Conservation (phyloP, 1,140 invertebrate genomes). For the Melanaphis sacchari region DNA sequence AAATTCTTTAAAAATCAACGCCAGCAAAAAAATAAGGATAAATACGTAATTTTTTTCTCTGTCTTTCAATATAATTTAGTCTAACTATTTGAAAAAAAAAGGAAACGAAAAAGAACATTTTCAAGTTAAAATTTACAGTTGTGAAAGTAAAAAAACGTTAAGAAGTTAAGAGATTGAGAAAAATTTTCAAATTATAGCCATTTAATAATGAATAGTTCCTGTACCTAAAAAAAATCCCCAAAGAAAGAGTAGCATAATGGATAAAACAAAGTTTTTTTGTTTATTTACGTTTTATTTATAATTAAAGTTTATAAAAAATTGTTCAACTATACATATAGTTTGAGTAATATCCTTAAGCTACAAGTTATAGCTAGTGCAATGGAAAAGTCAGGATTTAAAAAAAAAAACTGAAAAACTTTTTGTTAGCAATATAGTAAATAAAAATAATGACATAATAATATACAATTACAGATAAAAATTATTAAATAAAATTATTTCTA, state of each 20-base stretch:
- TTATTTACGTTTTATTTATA: conserved; percentile 6
- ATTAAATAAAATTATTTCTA: neutral
- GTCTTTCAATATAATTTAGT: neutral
- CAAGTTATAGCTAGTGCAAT: neutral
- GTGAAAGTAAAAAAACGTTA: neutral
- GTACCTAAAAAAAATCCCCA: neutral
- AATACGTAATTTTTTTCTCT: neutral
- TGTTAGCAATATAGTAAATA: neutral
- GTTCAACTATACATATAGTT: neutral
- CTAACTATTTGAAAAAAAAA: neutral
- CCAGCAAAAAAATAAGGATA: neutral
- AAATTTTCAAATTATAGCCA: conserved; percentile 6
- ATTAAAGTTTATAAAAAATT: conserved; percentile 22
- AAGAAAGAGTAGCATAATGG: neutral
- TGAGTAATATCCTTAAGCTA: conserved; percentile 19
- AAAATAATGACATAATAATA: neutral
- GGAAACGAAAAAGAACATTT: neutral
- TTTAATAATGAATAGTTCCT: neutral
- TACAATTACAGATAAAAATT: neutral
- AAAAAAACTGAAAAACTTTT: neutral
- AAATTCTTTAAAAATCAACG: neutral
- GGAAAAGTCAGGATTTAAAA: neutral
- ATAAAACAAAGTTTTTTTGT: neutral
- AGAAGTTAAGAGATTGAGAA: neutral
- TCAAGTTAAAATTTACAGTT: neutral